Evolutionary conservation across 2,888 invertebrate species (phyloP).

Genomic region (Aelia acuminata): DNA sequence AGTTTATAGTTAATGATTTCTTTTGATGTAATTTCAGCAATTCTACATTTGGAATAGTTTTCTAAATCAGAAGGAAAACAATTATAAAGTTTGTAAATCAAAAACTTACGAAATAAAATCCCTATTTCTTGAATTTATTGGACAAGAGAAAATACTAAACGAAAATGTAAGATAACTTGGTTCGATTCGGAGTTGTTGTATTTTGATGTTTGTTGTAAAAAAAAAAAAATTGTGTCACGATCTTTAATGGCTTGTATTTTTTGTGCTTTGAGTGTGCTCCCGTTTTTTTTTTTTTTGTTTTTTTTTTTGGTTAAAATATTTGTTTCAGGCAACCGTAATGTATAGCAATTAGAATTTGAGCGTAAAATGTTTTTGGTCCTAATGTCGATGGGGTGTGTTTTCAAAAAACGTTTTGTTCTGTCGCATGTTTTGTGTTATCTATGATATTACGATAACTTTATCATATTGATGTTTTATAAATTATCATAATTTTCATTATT

Average conservation of each 20-base stretch:
- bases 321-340: background rate
- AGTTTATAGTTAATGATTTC: background rate
- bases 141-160: background rate
- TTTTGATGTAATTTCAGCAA: background rate
- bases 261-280: background rate
- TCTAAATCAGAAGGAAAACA: background rate
- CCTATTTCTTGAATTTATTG: background rate
- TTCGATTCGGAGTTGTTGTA: background rate
- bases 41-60: background rate
- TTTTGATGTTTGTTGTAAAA: constrained; percentile 35
- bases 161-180: background rate
- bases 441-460: too few relatives aligned
- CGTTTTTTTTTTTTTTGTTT: background rate
- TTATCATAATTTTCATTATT: too few relatives aligned
- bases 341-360: background rate
- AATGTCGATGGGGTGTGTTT: background rate
- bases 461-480: background rate
- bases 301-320: background rate
- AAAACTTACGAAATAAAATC: background rate
- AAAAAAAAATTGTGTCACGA: background rate
- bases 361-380: background rate
- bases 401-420: background rate
- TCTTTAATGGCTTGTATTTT: background rate
- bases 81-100: background rate
- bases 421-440: background rate